phyloP scores from a whole-genome alignment of 2,113 vertebrate species.

The Oceanites oceanicus region DNA sequence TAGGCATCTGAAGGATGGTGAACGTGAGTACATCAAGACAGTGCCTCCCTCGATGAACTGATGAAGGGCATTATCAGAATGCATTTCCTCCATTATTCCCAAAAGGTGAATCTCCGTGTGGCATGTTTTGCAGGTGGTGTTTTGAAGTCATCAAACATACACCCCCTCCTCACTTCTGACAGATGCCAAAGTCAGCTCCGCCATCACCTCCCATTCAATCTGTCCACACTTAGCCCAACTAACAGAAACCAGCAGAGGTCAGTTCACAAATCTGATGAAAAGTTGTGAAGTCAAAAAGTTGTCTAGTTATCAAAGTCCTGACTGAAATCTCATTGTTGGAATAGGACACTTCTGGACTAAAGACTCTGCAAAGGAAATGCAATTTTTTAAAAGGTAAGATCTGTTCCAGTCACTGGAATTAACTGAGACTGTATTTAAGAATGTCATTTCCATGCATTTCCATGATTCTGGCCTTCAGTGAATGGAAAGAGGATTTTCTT shows the following conservation, averaged over 20 bases:
- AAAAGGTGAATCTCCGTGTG: background rate
- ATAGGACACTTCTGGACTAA: background rate
- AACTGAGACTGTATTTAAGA: background rate
- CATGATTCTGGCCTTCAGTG: background rate
- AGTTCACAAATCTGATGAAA: background rate
- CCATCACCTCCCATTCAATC: background rate
- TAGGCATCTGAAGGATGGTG: background rate
- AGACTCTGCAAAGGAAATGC: background rate
- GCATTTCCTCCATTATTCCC: background rate
- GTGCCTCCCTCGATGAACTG: background rate
- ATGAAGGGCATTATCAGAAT: background rate
- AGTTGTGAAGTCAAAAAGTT: too few relatives aligned
- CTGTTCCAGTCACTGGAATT: background rate
- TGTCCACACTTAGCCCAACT: background rate
- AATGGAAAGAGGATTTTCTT: background rate
- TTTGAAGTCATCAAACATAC: background rate
- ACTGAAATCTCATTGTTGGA: background rate
- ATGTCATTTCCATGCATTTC: background rate
- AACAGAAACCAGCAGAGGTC: background rate
- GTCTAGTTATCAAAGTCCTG: background rate
- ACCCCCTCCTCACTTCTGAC: background rate
- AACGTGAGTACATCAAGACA: fast-evolving
- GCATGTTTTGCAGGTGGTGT: background rate
- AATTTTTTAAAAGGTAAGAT: background rate
- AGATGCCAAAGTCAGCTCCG: background rate